phyloP scores from a whole-genome alignment of 1,140 invertebrate species.

The Drosophila ficusphila region DNA sequence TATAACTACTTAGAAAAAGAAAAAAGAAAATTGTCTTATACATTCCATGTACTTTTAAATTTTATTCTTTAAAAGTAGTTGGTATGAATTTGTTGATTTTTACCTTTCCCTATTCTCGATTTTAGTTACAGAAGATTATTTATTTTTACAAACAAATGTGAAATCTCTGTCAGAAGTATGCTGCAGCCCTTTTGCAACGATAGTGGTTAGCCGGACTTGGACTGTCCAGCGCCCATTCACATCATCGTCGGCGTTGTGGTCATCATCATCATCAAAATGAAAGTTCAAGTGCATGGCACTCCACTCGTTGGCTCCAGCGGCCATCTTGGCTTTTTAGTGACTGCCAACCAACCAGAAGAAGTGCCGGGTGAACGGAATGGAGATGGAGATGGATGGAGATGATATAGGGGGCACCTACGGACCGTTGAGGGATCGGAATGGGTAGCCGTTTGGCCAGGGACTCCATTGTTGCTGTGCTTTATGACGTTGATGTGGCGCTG shows the following conservation, averaged over 20 bases:
- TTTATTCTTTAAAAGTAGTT: too few species aligned
- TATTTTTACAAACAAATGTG: background rate
- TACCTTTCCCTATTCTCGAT: too few species aligned
- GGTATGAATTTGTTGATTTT: too few species aligned
- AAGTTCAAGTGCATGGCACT: constrained; percentile 59
- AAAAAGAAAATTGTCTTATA: too few species aligned
- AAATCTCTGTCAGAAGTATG: background rate
- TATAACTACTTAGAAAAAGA: too few species aligned
- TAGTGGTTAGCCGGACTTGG: background rate
- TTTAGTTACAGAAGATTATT: background rate
- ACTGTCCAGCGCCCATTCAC: constrained; percentile 26
- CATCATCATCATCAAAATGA: constrained; percentile 52
- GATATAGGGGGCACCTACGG: constrained; percentile 27
- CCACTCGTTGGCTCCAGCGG: constrained; percentile 53
- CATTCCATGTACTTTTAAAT: too few species aligned
- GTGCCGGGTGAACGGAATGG: constrained; percentile 24
- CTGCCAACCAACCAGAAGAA: constrained; percentile 70
- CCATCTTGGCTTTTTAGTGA: constrained; percentile 66
- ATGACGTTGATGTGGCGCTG: constrained; percentile 72
- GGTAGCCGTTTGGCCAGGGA: constrained; percentile 12
- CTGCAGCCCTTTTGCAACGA: constrained; percentile 8
- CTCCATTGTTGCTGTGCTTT: constrained; percentile 51
- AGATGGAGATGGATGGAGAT: constrained; percentile 26
- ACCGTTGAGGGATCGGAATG: constrained; percentile 38
- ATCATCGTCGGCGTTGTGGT: constrained; percentile 33